A percentile compares a stretch with the other conserved stretches of the same genome.
Evolutionary conservation across 2,113 vertebrate species (phyloP).

Genomic region (Lepidothrix coronata): DNA sequence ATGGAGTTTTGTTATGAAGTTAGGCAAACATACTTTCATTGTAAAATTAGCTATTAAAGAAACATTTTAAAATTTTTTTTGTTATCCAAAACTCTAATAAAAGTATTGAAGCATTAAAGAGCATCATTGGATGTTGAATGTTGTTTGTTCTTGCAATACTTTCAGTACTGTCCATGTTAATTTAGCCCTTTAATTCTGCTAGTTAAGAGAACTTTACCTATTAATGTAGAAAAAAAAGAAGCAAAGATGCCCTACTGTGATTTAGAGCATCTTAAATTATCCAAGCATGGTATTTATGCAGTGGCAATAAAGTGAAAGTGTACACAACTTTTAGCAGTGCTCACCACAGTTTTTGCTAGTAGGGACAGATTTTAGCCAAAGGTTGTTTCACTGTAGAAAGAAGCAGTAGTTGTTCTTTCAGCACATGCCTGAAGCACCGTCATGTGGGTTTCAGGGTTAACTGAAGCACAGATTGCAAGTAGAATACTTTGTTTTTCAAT

Average conservation of each 20-base stretch:
- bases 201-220: not conserved
- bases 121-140: not conserved
- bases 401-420: not conserved
- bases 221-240: not conserved
- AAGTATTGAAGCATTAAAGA: not conserved
- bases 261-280: not conserved
- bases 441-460: not conserved
- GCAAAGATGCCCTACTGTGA: not conserved
- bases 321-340: not conserved
- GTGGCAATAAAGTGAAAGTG: not conserved
- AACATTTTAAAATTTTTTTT: not conserved
- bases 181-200: not conserved
- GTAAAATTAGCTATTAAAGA: not conserved
- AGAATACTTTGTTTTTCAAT: not conserved
- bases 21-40: not conserved
- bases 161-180: not conserved
- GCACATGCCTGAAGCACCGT: not conserved
- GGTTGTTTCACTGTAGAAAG: not conserved
- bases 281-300: not conserved
- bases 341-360: not conserved
- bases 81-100: not conserved
- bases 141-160: not conserved
- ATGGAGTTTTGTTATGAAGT: not conserved
- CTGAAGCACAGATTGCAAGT: not conserved
- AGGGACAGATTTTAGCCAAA: not conserved